Conservation (phyloP, 2,797 vertebrate genomes). For the Sphenodon punctatus region DNA sequence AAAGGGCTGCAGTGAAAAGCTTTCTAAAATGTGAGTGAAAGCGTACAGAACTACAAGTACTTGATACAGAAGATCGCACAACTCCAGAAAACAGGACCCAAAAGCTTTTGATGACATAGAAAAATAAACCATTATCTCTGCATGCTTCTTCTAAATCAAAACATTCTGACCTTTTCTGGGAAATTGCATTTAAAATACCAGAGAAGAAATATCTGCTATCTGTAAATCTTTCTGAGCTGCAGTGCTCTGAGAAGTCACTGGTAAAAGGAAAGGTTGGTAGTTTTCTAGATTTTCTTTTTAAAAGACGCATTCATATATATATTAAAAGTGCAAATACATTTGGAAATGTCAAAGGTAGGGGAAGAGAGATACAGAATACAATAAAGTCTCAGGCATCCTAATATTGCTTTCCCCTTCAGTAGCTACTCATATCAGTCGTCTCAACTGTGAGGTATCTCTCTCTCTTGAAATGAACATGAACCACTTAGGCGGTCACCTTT, state of each 20-base stretch:
- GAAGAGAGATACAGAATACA: background rate
- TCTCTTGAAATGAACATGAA: background rate
- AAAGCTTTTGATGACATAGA: background rate
- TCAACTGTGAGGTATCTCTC: background rate
- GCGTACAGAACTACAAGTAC: background rate
- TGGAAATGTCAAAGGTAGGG: slow-evolving; percentile 31
- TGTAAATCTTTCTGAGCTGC: background rate
- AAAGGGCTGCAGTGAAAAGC: background rate
- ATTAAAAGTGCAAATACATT: background rate
- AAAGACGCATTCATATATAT: background rate
- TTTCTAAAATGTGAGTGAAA: background rate
- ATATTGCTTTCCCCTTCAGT: background rate
- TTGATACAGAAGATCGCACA: background rate
- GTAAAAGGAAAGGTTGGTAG: background rate
- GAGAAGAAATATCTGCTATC: background rate
- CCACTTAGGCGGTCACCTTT: background rate
- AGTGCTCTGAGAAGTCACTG: background rate
- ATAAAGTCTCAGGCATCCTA: background rate
- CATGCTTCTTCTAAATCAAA: background rate
- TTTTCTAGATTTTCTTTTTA: background rate
- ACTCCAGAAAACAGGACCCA: background rate
- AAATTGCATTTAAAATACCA: background rate
- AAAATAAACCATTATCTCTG: background rate
- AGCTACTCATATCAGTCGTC: background rate
- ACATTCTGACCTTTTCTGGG: background rate